Evolutionary conservation across 92 coral and sea anemone genomes (phyloP).

Genomic region (Porites cylindrica): DNA sequence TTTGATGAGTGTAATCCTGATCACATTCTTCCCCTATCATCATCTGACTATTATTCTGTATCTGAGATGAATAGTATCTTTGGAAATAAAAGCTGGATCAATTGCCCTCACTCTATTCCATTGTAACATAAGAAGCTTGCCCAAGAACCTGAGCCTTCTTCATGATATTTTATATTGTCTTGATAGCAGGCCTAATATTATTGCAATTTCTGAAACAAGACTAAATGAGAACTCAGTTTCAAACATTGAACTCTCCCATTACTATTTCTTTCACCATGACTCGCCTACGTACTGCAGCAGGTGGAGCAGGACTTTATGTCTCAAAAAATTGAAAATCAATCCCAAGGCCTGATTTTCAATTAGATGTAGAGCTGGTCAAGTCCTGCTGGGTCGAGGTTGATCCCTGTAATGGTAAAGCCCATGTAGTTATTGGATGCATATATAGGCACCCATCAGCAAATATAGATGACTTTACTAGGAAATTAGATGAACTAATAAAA

Average conservation of each 20-base stretch:
- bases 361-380: slow-evolving; percentile 43
- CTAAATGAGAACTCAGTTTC: slow-evolving; percentile 36
- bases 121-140: slow-evolving; percentile 60
- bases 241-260: slow-evolving; percentile 38
- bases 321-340: slow-evolving; percentile 15
- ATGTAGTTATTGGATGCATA: slow-evolving; percentile 42
- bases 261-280: slow-evolving; percentile 40
- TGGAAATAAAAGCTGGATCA: too few relatives aligned
- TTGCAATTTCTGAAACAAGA: slow-evolving; percentile 65
- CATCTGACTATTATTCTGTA: not conserved
- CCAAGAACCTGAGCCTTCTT: slow-evolving; percentile 36
- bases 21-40: not conserved
- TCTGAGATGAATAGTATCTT: not conserved
- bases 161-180: slow-evolving; percentile 12
- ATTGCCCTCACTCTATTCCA: slow-evolving; percentile 21
- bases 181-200: slow-evolving; percentile 18
- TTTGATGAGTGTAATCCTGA: not conserved
- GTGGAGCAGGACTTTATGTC: slow-evolving; percentile 65
- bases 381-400: slow-evolving; percentile 55
- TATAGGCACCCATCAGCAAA: slow-evolving; percentile 46
- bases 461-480: not conserved
- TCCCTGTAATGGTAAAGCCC: slow-evolving; percentile 19
- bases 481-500: slow-evolving; percentile 28
- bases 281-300: slow-evolving; percentile 56
- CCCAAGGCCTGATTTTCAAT: slow-evolving; percentile 59